Conservation (phyloP, 2,888 invertebrate species). For the Lymantria dispar region DNA sequence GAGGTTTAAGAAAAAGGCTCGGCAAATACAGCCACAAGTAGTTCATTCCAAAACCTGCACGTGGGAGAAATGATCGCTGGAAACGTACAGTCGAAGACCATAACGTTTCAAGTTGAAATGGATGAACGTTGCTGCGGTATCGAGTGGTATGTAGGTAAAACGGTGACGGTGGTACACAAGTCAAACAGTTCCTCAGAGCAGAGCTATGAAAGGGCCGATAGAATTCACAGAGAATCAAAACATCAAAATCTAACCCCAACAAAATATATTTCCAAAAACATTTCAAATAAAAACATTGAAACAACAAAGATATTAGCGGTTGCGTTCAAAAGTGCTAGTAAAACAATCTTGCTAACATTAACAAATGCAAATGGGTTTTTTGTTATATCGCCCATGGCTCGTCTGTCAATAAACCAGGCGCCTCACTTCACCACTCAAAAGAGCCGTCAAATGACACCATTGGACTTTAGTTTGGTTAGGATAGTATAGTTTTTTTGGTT, state of each 20-base stretch:
- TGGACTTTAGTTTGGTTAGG: constrained; percentile 2
- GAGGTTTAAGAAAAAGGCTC: too few species aligned
- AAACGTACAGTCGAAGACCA: too few species aligned
- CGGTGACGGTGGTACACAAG: too few species aligned
- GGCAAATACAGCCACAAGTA: too few species aligned
- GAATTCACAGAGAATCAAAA: too few species aligned
- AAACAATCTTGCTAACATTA: constrained; percentile 29
- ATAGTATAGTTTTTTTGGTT: background rate
- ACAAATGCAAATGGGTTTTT: constrained; percentile 45
- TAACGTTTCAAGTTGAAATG: too few species aligned
- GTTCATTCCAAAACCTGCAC: too few species aligned
- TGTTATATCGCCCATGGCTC: constrained; percentile 20
- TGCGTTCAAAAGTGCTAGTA: constrained; percentile 16
- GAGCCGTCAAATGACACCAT: constrained; percentile 5
- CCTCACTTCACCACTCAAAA: constrained; percentile 31
- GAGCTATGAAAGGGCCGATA: too few species aligned
- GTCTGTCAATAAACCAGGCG: constrained; percentile 31
- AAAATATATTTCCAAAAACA: background rate
- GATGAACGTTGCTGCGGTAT: too few species aligned
- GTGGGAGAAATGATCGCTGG: too few species aligned
- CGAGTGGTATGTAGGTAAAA: too few species aligned
- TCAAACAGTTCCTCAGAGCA: too few species aligned
- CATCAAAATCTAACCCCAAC: background rate
- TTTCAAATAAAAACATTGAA: background rate
- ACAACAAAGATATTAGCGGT: background rate